Evolutionary conservation across 2,797 vertebrate genomes (phyloP).

Genomic region (Ctenochaetus hawaiiensis): DNA sequence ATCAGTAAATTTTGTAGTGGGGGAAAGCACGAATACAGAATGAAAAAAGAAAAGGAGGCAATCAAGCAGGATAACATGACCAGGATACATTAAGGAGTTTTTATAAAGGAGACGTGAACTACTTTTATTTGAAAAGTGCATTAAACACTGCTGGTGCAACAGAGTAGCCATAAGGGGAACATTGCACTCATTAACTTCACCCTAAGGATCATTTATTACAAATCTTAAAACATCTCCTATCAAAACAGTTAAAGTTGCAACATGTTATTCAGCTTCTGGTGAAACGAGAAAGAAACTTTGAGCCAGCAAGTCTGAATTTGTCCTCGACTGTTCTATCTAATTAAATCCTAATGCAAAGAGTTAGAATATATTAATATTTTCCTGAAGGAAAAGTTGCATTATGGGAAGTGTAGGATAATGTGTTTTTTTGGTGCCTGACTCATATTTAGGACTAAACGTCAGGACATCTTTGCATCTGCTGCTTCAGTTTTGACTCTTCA

Average conservation of each 20-base stretch:
- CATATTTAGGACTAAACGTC: background rate
- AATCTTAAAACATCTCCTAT: conserved; percentile 27
- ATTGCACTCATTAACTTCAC: conserved; percentile 54
- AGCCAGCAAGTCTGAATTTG: conserved; percentile 49
- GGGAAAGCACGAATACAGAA: background rate
- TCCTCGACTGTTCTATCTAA: conserved; percentile 32
- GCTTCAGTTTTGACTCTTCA: background rate
- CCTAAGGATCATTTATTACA: conserved; percentile 47
- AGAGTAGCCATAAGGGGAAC: conserved; percentile 30
- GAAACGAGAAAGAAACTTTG: conserved; percentile 2
- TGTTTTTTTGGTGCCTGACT: background rate
- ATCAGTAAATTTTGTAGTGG: conserved; percentile 18
- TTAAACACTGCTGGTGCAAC: conserved; percentile 37
- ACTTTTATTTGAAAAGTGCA: conserved; percentile 22
- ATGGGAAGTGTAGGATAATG: background rate
- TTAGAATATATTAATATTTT: conserved; percentile 33
- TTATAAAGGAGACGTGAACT: background rate
- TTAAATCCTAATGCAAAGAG: conserved; percentile 37
- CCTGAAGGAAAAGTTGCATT: background rate
- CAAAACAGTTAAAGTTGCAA: conserved; percentile 24
- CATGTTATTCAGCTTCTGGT: conserved; percentile 26
- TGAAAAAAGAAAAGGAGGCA: conserved; percentile 6
- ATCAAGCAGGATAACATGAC: conserved; percentile 21
- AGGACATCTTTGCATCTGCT: background rate
- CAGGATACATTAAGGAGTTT: conserved; percentile 25